Evolutionary conservation across 2,888 invertebrate genomes (phyloP).

Genomic region (Dermolepida albohirtum): DNA sequence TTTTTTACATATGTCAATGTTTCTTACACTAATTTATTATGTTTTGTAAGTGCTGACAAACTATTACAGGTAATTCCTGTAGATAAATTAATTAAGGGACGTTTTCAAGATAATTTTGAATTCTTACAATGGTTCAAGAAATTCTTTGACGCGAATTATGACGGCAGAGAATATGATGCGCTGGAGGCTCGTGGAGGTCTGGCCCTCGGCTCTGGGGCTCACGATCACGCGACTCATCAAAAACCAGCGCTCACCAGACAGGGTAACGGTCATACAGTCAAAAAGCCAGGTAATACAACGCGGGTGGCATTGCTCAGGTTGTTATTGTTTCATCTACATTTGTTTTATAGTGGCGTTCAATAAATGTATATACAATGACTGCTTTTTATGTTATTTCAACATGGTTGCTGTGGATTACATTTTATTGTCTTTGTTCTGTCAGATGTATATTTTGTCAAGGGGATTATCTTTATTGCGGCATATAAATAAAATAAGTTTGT

Average conservation of each 20-base stretch:
- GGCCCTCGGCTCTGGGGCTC: constrained; percentile 74
- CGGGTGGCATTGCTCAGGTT: constrained; percentile 39
- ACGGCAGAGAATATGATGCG: constrained; percentile 96
- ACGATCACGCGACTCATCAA: constrained; percentile 65
- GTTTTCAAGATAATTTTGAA: constrained; percentile 99
- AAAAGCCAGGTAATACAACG: constrained; percentile 51
- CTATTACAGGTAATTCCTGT: constrained; percentile 94
- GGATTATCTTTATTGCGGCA: no score
- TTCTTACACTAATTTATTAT: neutral
- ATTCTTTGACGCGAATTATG: constrained; percentile 99
- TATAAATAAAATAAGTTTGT: no score
- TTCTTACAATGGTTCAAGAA: constrained; percentile 99
- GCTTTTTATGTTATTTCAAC: constrained; percentile 45
- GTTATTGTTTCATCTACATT: constrained; percentile 16
- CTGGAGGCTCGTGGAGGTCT: constrained; percentile 87
- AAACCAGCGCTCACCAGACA: constrained; percentile 55
- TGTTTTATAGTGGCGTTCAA: constrained; percentile 42
- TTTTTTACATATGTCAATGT: neutral
- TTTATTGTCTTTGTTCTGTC: constrained; percentile 14
- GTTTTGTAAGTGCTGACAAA: constrained; percentile 14
- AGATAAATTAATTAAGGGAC: constrained; percentile 98
- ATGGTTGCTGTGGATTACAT: constrained; percentile 35
- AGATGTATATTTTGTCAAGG: constrained; percentile 7
- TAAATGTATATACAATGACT: constrained; percentile 60
- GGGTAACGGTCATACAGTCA: constrained; percentile 53